Evolutionary conservation across 1,140 invertebrate genomes (phyloP).

Genomic region (Tetragnatha versicolor): DNA sequence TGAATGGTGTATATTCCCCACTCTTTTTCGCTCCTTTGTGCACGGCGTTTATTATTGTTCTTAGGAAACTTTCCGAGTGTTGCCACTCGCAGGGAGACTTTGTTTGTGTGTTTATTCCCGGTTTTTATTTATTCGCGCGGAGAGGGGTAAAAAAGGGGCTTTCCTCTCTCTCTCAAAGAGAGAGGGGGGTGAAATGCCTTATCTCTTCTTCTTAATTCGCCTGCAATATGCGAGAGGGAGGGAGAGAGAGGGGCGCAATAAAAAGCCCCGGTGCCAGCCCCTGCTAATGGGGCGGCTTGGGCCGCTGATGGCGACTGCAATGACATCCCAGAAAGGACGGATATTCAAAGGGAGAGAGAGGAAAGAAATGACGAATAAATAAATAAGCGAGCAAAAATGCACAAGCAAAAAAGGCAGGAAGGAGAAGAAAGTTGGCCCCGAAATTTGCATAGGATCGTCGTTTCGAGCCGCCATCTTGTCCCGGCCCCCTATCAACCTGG

Average conservation of each 20-base stretch:
- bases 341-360: constrained; percentile 41
- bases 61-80: constrained; percentile 40
- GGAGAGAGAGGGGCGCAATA: background rate
- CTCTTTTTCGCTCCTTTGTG: background rate
- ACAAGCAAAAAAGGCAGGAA: background rate
- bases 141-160: constrained; percentile 19
- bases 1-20: background rate
- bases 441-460: constrained; percentile 55
- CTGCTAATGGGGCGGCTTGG: constrained; percentile 41
- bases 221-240: constrained; percentile 42
- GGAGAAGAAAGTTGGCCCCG: constrained; percentile 30
- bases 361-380: constrained; percentile 54
- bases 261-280: constrained; percentile 30
- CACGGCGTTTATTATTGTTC: background rate
- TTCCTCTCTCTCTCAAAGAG: background rate
- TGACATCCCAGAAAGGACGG: constrained; percentile 41
- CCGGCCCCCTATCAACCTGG: constrained; percentile 39
- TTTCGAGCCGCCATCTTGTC: constrained; percentile 52
- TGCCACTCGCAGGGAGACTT: constrained; percentile 7
- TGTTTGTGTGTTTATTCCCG: background rate
- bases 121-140: constrained; percentile 45
- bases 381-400: background rate
- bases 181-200: constrained; percentile 39
- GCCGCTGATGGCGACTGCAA: constrained; percentile 39
- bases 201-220: constrained; percentile 55